phyloP scores from a whole-genome alignment of 2,113 vertebrate genomes.

The Salvelinus alpinus region DNA sequence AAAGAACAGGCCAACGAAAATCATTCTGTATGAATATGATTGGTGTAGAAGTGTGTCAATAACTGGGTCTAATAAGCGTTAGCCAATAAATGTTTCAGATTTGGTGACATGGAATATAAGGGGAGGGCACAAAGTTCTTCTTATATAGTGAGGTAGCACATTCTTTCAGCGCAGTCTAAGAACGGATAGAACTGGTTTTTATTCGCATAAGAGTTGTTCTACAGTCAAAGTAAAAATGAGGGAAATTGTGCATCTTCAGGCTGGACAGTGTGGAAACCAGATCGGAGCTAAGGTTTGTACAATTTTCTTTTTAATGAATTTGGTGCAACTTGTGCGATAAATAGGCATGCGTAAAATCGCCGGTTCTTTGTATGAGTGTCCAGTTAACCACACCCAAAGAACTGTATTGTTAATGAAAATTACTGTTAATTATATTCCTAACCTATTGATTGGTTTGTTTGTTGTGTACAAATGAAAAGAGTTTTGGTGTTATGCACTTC shows the following conservation, averaged over 20 bases:
- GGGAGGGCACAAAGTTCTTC: slow-evolving; percentile 18
- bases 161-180: slow-evolving; percentile 10
- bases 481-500: background rate
- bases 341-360: background rate
- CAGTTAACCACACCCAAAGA: slow-evolving; percentile 60
- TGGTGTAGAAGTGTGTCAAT: slow-evolving; percentile 23
- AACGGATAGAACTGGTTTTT: background rate
- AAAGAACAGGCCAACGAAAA: slow-evolving; percentile 42
- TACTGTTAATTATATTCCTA: background rate
- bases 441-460: background rate
- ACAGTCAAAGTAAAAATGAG: slow-evolving; percentile 74
- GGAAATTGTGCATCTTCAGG: slow-evolving; percentile 96
- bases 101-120: background rate
- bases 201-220: accelerated
- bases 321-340: background rate
- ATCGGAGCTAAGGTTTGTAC: slow-evolving; percentile 89
- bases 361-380: slow-evolving; percentile 14
- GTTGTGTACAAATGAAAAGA: background rate
- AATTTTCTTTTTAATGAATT: background rate
- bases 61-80: accelerated
- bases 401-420: background rate
- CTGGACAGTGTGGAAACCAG: slow-evolving; percentile 95
- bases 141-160: slow-evolving; percentile 25
- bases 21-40: background rate
- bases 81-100: slow-evolving; percentile 50